These are phyloP conservation scores for Lomographa bimaculata DNA, from an alignment of 2,888 invertebrate genomes.

Conservation along the genomic window DNA sequence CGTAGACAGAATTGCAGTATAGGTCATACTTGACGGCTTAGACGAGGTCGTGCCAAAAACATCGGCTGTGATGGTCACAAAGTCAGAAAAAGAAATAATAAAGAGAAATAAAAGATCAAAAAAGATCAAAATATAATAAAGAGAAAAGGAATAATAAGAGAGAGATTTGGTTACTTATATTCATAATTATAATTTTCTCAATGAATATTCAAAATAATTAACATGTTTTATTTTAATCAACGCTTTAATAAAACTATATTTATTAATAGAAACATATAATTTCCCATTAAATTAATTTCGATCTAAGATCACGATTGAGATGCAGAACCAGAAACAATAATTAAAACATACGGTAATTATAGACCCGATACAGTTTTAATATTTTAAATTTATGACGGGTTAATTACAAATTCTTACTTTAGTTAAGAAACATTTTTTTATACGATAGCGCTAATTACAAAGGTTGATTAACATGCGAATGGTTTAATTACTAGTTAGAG, in stretches of 20 bases:
- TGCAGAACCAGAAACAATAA: slow-evolving; percentile 25
- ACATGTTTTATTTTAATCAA: too few species aligned
- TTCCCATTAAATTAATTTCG: slow-evolving; percentile 8
- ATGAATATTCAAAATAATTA: too few species aligned
- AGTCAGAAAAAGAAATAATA: too few species aligned
- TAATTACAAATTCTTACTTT: slow-evolving; percentile 39
- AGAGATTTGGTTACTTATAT: too few species aligned
- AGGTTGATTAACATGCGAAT: slow-evolving; percentile 40
- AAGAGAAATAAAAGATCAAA: too few species aligned
- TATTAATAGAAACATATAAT: slow-evolving; percentile 5
- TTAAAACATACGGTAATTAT: slow-evolving; percentile 18
- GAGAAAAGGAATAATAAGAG: too few species aligned
- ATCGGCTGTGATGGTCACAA: too few species aligned
- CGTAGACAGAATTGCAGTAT: too few species aligned
- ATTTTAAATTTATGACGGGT: slow-evolving; percentile 33
- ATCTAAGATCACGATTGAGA: slow-evolving; percentile 23
- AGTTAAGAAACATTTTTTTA: slow-evolving; percentile 24
- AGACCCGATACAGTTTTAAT: slow-evolving; percentile 20
- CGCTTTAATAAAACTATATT: not conserved
- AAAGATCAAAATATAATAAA: too few species aligned
- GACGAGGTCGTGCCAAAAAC: too few species aligned
- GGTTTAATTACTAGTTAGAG: slow-evolving; percentile 38
- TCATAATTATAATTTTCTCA: too few species aligned
- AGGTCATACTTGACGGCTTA: too few species aligned
- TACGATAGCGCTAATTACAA: slow-evolving; percentile 38